These are phyloP conservation scores for Plecotus auritus DNA, from an alignment of 2,113 vertebrate genomes.

Conservation along the genomic window DNA sequence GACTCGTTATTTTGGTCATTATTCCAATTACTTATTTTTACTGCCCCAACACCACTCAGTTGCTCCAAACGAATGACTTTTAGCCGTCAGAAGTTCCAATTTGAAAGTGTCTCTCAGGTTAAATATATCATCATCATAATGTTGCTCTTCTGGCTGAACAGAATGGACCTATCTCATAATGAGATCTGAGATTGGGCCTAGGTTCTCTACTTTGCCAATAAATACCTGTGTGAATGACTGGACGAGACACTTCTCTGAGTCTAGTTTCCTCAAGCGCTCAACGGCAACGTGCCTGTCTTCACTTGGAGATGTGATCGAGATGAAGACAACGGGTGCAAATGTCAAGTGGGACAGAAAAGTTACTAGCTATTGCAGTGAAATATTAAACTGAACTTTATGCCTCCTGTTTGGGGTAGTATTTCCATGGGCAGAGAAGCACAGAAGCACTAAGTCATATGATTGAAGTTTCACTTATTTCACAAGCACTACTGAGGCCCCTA, in stretches of 20 bases:
- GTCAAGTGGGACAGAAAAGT: not conserved
- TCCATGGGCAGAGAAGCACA: not conserved
- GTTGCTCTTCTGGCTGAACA: not conserved
- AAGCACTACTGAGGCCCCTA: not conserved
- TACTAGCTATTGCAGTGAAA: not conserved
- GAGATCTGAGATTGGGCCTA: not conserved
- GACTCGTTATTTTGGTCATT: not conserved
- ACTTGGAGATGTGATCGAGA: not conserved
- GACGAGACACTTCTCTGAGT: not conserved
- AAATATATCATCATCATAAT: not conserved
- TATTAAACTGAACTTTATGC: not conserved
- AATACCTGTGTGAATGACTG: not conserved
- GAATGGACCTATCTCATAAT: not conserved
- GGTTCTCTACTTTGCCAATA: not conserved
- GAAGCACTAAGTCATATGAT: not conserved
- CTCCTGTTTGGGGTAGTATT: not conserved
- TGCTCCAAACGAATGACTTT: not conserved
- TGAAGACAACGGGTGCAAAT: not conserved
- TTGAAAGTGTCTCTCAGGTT: not conserved
- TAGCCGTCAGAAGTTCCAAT: not conserved
- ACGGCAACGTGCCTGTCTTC: not conserved
- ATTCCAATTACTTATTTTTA: not conserved
- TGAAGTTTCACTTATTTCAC: not conserved
- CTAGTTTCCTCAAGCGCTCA: not conserved
- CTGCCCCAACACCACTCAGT: not conserved